These are phyloP conservation scores for Epsilonema sp. DNA, from an alignment of 2,888 invertebrate genomes.

Conservation along the genomic window DNA sequence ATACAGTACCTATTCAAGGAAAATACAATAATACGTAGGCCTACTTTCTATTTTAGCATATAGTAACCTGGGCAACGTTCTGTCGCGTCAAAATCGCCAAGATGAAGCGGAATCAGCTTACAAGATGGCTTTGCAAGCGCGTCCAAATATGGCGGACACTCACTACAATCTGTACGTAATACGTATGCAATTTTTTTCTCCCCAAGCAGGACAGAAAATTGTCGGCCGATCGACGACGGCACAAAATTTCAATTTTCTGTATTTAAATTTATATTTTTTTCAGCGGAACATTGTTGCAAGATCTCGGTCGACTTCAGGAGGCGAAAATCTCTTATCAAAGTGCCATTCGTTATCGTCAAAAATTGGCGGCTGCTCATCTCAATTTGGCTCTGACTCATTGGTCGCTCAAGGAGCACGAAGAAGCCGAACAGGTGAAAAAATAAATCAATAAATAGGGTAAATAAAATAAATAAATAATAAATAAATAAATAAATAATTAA, in stretches of 20 bases:
- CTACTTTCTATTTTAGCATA: constrained; percentile 31
- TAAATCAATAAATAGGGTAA: too few relatives aligned
- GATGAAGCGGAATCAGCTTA: constrained; percentile 77
- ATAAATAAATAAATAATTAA: too few relatives aligned
- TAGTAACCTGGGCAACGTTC: constrained; percentile 85
- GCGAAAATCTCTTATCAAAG: constrained; percentile 12
- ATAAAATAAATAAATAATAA: too few relatives aligned
- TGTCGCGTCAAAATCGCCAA: constrained; percentile 64
- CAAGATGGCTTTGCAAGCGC: constrained; percentile 63
- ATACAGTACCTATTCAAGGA: constrained; percentile 13
- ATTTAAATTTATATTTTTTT: constrained; percentile 4
- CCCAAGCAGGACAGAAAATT: too few relatives aligned
- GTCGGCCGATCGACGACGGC: background rate
- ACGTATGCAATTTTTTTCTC: background rate
- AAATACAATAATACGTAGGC: too few relatives aligned
- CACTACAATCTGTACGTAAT: constrained; percentile 98
- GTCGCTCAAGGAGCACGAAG: constrained; percentile 55
- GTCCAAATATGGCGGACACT: constrained; percentile 95
- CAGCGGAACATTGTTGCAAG: constrained; percentile 13
- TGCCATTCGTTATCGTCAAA: constrained; percentile 12
- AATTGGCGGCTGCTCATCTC: constrained; percentile 60
- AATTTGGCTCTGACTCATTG: constrained; percentile 74
- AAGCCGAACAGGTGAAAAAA: constrained; percentile 49
- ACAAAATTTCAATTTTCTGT: background rate
- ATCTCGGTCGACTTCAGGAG: constrained; percentile 7